A percentile compares a stretch with the other conserved stretches of the same genome.
Evolutionary conservation across 2,888 invertebrate species (phyloP).

Genomic region (Drosophila nigricruria): DNA sequence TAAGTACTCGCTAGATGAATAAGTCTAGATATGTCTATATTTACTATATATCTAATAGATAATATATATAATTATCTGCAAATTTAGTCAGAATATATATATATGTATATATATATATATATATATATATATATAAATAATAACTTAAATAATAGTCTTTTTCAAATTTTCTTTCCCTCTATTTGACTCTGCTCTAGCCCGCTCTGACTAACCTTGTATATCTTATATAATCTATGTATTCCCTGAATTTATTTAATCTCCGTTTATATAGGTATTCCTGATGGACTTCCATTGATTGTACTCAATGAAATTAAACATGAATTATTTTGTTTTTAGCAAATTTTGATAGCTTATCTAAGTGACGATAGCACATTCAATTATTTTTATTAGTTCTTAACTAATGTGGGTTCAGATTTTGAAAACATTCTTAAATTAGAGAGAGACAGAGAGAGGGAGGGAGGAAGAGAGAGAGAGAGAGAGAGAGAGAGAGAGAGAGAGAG

Average conservation of each 20-base stretch:
- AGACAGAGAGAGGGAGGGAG: not conserved
- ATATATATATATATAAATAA: too few species aligned
- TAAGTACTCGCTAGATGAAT: not conserved
- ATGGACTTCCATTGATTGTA: not conserved
- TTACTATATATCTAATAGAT: not conserved
- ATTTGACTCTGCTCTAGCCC: not conserved
- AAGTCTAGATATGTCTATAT: not conserved
- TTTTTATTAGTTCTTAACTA: conserved; percentile 9
- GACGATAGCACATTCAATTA: not conserved
- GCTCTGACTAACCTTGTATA: not conserved
- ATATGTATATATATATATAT: too few species aligned
- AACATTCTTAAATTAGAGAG: not conserved
- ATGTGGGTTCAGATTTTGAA: not conserved
- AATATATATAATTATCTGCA: too few species aligned
- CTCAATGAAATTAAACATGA: not conserved
- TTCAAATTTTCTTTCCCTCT: too few species aligned
- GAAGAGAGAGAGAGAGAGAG: not conserved
- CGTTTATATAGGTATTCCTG: not conserved
- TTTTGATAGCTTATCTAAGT: conserved; percentile 4
- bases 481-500: not conserved
- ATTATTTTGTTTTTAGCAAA: not conserved
- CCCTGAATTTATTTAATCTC: not conserved
- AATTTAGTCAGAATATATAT: too few species aligned
- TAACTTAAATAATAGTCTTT: too few species aligned
- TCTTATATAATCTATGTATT: not conserved